Conservation (phyloP, 2,888 invertebrate genomes). For the Magallana nippona region DNA sequence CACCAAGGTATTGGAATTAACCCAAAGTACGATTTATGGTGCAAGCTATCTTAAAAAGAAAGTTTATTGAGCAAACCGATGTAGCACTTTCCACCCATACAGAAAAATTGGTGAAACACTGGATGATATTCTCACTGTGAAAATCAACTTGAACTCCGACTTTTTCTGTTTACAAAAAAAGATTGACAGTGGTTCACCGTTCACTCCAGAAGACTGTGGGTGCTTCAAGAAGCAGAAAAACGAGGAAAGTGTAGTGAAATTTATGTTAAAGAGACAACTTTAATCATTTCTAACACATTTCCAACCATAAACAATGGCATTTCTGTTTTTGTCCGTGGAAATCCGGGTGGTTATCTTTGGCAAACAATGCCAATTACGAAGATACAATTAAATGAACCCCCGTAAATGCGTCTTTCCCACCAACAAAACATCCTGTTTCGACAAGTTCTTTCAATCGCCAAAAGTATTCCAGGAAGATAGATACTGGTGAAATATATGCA, state of each 20-base stretch:
- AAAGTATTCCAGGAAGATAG: no score
- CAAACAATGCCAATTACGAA: not conserved
- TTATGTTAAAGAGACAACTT: not conserved
- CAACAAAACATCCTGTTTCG: not conserved
- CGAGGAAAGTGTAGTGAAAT: slow-evolving; percentile 22
- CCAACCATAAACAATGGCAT: not conserved
- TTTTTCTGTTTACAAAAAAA: slow-evolving; percentile 16
- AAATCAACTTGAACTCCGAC: not conserved
- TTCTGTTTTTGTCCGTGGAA: not conserved
- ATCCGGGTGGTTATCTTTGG: slow-evolving; percentile 2
- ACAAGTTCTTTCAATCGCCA: not conserved
- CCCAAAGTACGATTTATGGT: no score
- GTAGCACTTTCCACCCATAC: no score
- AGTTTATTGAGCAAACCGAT: no score
- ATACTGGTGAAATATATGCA: no score
- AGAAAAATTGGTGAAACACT: slow-evolving; percentile 44
- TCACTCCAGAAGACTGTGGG: slow-evolving; percentile 44
- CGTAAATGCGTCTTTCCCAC: not conserved
- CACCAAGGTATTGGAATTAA: no score
- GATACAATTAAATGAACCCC: not conserved
- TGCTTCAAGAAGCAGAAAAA: slow-evolving; percentile 41
- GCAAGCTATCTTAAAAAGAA: no score
- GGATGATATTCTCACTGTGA: slow-evolving; percentile 37
- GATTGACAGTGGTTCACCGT: slow-evolving; percentile 35
- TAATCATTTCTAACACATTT: not conserved